Conservation (phyloP, 2,888 invertebrate species). For the Halocaridina rubra region DNA sequence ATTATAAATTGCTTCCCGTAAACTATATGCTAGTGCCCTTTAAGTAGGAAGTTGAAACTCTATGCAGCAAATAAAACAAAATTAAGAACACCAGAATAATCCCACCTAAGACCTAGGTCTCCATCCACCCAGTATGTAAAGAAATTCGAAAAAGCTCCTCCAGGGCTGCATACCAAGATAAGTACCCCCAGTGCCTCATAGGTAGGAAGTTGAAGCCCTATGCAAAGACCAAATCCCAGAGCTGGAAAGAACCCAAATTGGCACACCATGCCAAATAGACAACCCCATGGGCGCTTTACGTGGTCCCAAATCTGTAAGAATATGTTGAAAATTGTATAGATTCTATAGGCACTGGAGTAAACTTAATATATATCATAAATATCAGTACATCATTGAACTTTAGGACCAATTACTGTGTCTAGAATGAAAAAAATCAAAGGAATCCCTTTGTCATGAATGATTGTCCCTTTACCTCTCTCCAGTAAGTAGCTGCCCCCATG, state of each 20-base stretch:
- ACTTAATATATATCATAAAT: too few species aligned
- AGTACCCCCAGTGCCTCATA: conserved; percentile 44
- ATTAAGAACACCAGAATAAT: too few species aligned
- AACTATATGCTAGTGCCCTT: too few species aligned
- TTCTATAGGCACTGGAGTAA: too few species aligned
- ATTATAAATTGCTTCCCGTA: too few species aligned
- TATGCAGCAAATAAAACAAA: too few species aligned
- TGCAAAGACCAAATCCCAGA: conserved; percentile 27
- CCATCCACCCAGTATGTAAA: conserved; percentile 54
- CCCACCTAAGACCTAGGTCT: conserved; percentile 58
- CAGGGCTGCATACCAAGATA: conserved; percentile 36
- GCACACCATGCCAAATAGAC: conserved; percentile 26
- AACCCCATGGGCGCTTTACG: conserved; percentile 33
- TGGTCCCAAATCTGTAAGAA: conserved; percentile 37
- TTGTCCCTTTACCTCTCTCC: conserved; percentile 41
- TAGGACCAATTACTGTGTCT: too few species aligned
- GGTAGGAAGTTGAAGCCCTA: conserved; percentile 29
- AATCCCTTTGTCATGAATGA: too few species aligned
- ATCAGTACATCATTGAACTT: too few species aligned
- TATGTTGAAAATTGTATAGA: too few species aligned
- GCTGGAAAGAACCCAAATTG: conserved; percentile 52
- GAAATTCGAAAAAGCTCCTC: conserved; percentile 52
- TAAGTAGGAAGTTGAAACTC: too few species aligned
- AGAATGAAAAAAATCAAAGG: too few species aligned
- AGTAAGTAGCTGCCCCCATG: conserved; percentile 58